phyloP scores from a whole-genome alignment of 2,888 invertebrate species.

The Drosophila paranaensis region DNA sequence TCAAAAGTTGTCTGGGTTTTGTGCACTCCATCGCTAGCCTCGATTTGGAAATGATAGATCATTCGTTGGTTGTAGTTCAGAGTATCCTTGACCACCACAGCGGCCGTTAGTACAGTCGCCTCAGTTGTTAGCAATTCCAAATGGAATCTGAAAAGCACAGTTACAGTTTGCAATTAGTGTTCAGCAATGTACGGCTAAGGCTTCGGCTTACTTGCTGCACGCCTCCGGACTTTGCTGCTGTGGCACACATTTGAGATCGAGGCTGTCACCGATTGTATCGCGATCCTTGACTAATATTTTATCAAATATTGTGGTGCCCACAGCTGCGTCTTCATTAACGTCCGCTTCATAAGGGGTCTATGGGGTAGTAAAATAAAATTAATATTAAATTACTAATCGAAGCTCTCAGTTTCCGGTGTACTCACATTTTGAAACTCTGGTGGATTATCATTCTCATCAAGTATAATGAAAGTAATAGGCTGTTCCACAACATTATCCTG shows the following conservation, averaged over 20 bases:
- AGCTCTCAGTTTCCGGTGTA: neutral
- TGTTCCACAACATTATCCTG: slow-evolving; percentile 90
- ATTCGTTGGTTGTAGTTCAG: slow-evolving; percentile 92
- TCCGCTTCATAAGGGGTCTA: slow-evolving; percentile 93
- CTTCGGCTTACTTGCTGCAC: slow-evolving; percentile 80
- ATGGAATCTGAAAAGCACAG: slow-evolving; percentile 73
- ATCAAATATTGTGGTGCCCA: slow-evolving; percentile 90
- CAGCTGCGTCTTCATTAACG: slow-evolving; percentile 90
- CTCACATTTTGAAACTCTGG: slow-evolving; percentile 91
- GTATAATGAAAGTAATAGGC: slow-evolving; percentile 92
- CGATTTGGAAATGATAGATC: slow-evolving; percentile 91
- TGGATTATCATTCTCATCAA: slow-evolving; percentile 95
- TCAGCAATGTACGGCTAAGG: accelerated
- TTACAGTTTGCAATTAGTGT: neutral
- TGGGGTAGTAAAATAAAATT: slow-evolving; percentile 68
- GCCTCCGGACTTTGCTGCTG: slow-evolving; percentile 85
- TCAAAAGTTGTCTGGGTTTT: slow-evolving; percentile 90
- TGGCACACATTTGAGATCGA: slow-evolving; percentile 89
- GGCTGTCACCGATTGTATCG: slow-evolving; percentile 92
- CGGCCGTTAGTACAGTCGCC: slow-evolving; percentile 90
- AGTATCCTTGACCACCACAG: slow-evolving; percentile 88
- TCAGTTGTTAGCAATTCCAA: slow-evolving; percentile 80
- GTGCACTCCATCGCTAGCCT: slow-evolving; percentile 92
- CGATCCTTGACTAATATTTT: slow-evolving; percentile 91
- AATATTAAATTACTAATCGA: neutral